Conservation (phyloP, 2,888 invertebrate genomes). For the Andrena marginata region DNA sequence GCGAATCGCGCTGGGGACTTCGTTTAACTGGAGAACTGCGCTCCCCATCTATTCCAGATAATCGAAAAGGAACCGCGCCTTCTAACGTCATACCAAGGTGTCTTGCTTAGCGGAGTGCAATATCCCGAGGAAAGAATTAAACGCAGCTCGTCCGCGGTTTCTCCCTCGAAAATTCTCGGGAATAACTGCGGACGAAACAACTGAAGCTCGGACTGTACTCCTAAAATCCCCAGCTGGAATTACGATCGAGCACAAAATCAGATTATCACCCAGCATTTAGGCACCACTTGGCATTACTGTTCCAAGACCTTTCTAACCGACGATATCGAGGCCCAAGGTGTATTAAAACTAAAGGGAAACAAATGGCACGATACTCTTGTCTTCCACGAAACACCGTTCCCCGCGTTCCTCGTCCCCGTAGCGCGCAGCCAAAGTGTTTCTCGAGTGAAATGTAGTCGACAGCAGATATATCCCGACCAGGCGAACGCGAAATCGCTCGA, state of each 20-base stretch:
- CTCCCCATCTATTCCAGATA: slow-evolving; percentile 19
- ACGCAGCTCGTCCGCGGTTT: background rate
- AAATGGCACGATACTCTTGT: background rate
- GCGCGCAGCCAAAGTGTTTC: background rate
- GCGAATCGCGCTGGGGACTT: background rate
- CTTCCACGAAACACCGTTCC: background rate
- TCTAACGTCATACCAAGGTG: background rate
- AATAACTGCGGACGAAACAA: background rate
- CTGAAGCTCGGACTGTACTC: too few relatives aligned
- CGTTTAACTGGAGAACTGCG: slow-evolving; percentile 14
- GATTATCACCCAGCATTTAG: too few relatives aligned
- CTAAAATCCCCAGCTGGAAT: background rate
- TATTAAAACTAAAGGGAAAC: background rate
- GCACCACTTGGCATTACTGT: too few relatives aligned
- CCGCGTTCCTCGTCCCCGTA: background rate
- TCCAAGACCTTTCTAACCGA: too few relatives aligned
- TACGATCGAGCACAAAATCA: too few relatives aligned
- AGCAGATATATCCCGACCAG: slow-evolving; percentile 7
- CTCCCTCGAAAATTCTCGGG: background rate
- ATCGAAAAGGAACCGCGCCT: slow-evolving; percentile 18
- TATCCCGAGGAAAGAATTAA: background rate
- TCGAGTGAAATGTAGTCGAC: background rate
- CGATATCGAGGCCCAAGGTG: too few relatives aligned
- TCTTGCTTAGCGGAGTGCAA: background rate
- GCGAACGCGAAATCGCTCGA: slow-evolving; percentile 7